Percentiles rank a stretch among this genome's conserved stretches.
Evolutionary conservation across 2,797 vertebrate species (phyloP).

Genomic region (Phalanger gymnotis): DNA sequence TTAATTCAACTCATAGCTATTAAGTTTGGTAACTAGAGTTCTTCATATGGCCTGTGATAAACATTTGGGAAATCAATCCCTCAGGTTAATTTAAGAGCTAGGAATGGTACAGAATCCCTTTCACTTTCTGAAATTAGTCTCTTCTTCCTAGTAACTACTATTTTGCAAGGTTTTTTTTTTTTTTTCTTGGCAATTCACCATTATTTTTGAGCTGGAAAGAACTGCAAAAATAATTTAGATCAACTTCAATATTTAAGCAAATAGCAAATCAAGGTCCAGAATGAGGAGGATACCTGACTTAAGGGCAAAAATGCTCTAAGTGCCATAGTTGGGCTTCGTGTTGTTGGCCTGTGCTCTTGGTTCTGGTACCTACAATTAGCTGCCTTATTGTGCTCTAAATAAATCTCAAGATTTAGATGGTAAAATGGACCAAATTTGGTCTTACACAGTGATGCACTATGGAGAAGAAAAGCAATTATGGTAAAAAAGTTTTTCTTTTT

Average conservation of each 20-base stretch:
- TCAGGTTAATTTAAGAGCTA: background rate
- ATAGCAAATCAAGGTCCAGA: background rate
- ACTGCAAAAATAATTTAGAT: background rate
- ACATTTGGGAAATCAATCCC: background rate
- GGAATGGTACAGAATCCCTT: background rate
- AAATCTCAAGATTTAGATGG: background rate
- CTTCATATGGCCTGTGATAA: background rate
- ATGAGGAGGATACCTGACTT: background rate
- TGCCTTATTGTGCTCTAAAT: background rate
- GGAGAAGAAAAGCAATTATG: background rate
- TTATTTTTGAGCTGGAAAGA: background rate
- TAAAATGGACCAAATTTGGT: background rate
- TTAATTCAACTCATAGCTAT: background rate
- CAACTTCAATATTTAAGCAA: background rate
- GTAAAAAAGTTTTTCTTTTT: background rate
- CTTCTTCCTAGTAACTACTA: background rate
- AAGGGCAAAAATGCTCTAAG: background rate
- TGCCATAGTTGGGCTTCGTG: background rate
- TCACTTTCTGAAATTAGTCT: background rate
- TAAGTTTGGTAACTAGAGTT: background rate
- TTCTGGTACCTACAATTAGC: background rate
- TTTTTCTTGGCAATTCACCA: background rate
- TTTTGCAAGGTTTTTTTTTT: background rate
- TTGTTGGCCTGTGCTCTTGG: background rate
- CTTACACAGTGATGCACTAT: background rate